These are phyloP conservation scores for Carposina sasakii DNA, from an alignment of 1,140 invertebrate species.

Conservation along the genomic window DNA sequence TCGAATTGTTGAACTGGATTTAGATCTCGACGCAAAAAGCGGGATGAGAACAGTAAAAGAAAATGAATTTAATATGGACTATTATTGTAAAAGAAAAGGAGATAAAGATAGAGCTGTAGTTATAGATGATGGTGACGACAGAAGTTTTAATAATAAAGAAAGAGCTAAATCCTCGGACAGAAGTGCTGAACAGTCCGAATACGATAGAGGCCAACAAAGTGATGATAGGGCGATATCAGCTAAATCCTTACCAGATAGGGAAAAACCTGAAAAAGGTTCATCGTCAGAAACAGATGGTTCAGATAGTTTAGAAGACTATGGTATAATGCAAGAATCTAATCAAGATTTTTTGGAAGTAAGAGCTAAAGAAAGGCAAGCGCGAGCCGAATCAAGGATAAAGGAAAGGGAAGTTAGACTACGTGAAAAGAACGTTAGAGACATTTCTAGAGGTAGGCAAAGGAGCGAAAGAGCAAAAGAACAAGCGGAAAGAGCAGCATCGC, in stretches of 20 bases:
- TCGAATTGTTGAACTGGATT: too few relatives aligned
- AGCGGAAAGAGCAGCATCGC: background rate
- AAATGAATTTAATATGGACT: too few relatives aligned
- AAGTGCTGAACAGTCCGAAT: background rate
- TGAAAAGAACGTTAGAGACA: too few relatives aligned
- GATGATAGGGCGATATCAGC: conserved; percentile 14
- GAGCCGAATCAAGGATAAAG: conserved; percentile 9
- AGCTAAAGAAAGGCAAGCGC: too few relatives aligned
- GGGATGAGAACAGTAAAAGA: too few relatives aligned
- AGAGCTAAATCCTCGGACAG: background rate
- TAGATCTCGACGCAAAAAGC: too few relatives aligned
- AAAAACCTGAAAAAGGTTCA: conserved; percentile 9
- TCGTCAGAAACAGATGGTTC: conserved; percentile 20
- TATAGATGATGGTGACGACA: background rate
- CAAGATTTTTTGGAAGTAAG: too few relatives aligned
- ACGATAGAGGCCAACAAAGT: background rate
- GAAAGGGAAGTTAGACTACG: too few relatives aligned
- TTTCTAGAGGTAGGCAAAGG: background rate
- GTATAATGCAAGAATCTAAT: too few relatives aligned
- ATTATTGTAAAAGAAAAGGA: background rate
- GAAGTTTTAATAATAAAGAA: background rate
- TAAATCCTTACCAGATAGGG: background rate
- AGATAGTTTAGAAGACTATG: too few relatives aligned
- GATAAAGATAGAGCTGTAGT: background rate
- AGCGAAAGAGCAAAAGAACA: conserved; percentile 11